Conservation (phyloP, 2,797 vertebrate genomes). For the Paguma larvata region DNA sequence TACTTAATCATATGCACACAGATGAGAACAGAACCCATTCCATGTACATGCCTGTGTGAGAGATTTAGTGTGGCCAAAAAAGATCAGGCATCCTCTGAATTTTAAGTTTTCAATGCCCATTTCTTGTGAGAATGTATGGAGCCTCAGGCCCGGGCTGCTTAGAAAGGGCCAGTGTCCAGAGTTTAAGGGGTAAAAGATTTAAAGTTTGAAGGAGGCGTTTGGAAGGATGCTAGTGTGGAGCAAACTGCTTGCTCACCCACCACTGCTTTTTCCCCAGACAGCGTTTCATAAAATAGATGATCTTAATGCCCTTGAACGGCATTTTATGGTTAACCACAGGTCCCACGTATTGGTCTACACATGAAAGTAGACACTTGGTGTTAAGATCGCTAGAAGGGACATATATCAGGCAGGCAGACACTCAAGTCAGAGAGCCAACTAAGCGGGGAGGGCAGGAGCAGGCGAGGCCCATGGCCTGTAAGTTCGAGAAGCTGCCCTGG, state of each 20-base stretch:
- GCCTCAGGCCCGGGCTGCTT: not conserved
- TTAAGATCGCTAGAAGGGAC: not conserved
- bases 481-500: not conserved
- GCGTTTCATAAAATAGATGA: not conserved
- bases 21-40: not conserved
- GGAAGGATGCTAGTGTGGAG: not conserved
- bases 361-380: not conserved
- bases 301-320: rapidly evolving
- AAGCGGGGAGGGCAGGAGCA: not conserved
- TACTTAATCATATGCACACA: not conserved
- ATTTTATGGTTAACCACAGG: not conserved
- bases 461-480: no score
- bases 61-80: not conserved
- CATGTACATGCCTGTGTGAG: not conserved
- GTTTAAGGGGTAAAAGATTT: not conserved
- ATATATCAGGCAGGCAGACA: not conserved
- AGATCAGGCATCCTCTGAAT: not conserved
- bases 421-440: not conserved
- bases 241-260: not conserved
- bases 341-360: not conserved
- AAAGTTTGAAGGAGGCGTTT: not conserved
- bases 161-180: not conserved
- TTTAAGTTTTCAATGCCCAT: not conserved
- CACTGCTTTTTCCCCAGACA: no score
- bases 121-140: not conserved